Conservation (phyloP, 1,140 invertebrate species). For the Bemisia tabaci region DNA sequence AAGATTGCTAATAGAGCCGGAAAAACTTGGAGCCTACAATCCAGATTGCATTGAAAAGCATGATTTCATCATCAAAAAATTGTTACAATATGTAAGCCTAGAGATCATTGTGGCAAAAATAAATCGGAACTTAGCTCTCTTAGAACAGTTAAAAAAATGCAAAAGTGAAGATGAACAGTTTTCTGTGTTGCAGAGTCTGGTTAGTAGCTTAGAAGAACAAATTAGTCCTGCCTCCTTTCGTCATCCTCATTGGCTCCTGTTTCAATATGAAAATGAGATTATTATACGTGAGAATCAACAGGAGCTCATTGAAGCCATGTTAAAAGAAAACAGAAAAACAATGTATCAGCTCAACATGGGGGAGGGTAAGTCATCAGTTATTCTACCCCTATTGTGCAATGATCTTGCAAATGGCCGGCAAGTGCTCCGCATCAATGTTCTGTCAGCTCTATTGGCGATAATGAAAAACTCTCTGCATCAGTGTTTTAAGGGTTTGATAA, state of each 20-base stretch:
- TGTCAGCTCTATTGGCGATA: not conserved
- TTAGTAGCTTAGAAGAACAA: not conserved
- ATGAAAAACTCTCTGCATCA: not conserved
- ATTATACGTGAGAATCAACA: not conserved
- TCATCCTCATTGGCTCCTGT: not conserved
- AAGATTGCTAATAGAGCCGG: not conserved
- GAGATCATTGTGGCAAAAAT: not conserved
- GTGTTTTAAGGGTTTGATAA: not conserved
- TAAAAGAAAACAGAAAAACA: not conserved
- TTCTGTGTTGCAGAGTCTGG: not conserved
- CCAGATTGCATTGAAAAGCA: not conserved
- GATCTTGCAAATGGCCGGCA: not conserved
- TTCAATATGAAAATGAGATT: not conserved
- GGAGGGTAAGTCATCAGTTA: not conserved
- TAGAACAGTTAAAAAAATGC: not conserved
- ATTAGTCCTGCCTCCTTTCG: not conserved
- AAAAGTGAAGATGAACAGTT: not conserved
- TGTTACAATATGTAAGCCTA: not conserved
- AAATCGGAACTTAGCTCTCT: not conserved
- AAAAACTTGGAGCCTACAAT: not conserved
- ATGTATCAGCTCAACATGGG: not conserved
- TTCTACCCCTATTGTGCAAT: not conserved
- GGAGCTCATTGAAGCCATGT: not conserved
- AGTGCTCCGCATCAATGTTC: not conserved
- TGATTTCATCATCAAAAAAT: not conserved